A percentile compares a stretch with the other conserved stretches of the same genome.
Conservation (phyloP, 2,888 invertebrate genomes). For the Pimpla rufipes region DNA sequence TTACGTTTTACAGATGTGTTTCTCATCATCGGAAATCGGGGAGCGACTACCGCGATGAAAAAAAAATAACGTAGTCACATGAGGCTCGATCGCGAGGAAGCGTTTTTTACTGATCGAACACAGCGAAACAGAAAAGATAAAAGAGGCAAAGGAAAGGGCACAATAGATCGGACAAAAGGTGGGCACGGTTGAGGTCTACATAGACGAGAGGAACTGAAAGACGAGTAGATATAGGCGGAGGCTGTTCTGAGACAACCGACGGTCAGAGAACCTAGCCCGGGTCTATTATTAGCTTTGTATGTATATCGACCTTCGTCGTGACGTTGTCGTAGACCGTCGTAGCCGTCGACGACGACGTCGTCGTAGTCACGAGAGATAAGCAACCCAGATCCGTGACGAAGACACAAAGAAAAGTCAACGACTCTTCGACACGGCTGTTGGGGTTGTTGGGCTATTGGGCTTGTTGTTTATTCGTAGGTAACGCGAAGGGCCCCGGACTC, state of each 20-base stretch:
- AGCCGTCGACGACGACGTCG: conserved; percentile 41
- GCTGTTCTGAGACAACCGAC: conserved; percentile 49
- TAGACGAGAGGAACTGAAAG: conserved; percentile 13
- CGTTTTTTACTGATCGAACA: not conserved
- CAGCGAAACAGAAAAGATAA: conserved; percentile 16
- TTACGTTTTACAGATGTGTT: too few species aligned
- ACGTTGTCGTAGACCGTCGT: conserved; percentile 48
- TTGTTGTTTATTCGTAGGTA: conserved; percentile 43
- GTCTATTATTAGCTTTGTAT: conserved; percentile 67
- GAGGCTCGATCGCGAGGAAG: not conserved
- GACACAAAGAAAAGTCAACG: conserved; percentile 68
- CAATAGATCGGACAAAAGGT: conserved; percentile 12
- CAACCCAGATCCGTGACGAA: conserved; percentile 68
- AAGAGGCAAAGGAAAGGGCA: not conserved
- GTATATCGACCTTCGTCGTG: conserved; percentile 67
- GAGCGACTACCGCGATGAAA: not conserved
- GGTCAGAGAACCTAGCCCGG: conserved; percentile 64
- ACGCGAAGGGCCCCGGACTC: not conserved
- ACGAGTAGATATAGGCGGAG: conserved; percentile 14
- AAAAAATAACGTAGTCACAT: not conserved
- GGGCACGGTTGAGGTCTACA: conserved; percentile 8
- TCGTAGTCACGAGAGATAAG: conserved; percentile 52
- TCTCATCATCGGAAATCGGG: too few species aligned
- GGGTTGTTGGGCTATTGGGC: conserved; percentile 15
- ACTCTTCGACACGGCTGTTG: conserved; percentile 52